Conservation (phyloP, 1,140 invertebrate genomes). For the Zaprionus vittiger region DNA sequence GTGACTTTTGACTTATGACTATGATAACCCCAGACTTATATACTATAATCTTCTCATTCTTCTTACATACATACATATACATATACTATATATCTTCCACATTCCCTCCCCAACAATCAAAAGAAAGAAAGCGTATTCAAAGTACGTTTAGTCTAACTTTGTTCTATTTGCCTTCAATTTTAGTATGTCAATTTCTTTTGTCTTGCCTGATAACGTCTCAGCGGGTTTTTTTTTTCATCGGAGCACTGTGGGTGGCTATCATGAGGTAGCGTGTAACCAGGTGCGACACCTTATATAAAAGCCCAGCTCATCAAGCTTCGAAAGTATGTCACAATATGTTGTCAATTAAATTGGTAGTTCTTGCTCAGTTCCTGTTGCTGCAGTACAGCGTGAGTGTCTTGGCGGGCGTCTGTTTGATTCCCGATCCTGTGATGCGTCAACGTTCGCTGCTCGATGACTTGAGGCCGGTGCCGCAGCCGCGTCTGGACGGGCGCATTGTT, state of each 20-base stretch:
- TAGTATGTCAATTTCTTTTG: conserved; percentile 16
- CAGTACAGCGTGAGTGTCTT: conserved; percentile 50
- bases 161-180: background rate
- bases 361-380: conserved; percentile 32
- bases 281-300: conserved; percentile 36
- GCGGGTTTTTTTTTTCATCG: conserved; percentile 22
- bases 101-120: background rate
- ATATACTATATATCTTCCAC: background rate
- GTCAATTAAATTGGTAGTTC: conserved; percentile 37
- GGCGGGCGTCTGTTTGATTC: conserved; percentile 69
- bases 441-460: conserved; percentile 45
- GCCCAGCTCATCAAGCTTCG: background rate
- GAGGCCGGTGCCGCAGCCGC: conserved; percentile 36
- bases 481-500: conserved; percentile 84
- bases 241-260: conserved; percentile 53
- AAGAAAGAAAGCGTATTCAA: conserved; percentile 12
- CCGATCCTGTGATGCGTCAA: conserved; percentile 59
- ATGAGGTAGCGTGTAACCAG: background rate
- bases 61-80: too few relatives aligned
- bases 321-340: conserved; percentile 46
- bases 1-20: too few relatives aligned
- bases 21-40: background rate
- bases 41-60: too few relatives aligned
- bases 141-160: background rate
- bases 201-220: conserved; percentile 32